Percentiles rank a stretch among this genome's conserved stretches.
Evolutionary conservation across 2,113 vertebrate genomes (phyloP).

Genomic region (Xyliphius kryptos): DNA sequence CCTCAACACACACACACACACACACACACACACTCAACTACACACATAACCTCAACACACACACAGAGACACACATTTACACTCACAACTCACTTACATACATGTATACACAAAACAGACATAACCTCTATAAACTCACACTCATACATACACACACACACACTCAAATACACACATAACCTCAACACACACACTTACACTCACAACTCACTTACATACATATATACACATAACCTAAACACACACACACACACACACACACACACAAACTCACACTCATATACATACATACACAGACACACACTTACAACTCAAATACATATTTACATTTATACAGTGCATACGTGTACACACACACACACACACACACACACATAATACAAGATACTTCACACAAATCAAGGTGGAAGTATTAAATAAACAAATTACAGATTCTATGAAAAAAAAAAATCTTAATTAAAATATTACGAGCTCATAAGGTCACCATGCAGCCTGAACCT

Average conservation of each 20-base stretch:
- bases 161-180: slow-evolving; percentile 5
- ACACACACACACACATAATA: slow-evolving; percentile 31
- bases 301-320: background rate
- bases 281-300: slow-evolving; percentile 27
- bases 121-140: slow-evolving; percentile 9
- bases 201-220: background rate
- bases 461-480: too few relatives aligned
- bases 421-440: too few relatives aligned
- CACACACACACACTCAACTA: slow-evolving; percentile 22
- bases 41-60: slow-evolving; percentile 15
- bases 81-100: background rate
- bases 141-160: slow-evolving; percentile 51
- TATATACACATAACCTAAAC: too few relatives aligned
- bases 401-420: too few relatives aligned
- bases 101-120: too few relatives aligned
- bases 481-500: too few relatives aligned
- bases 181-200: slow-evolving; percentile 20
- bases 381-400: too few relatives aligned
- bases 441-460: too few relatives aligned
- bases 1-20: too few relatives aligned
- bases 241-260: slow-evolving; percentile 30
- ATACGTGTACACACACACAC: background rate
- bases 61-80: too few relatives aligned
- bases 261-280: background rate
- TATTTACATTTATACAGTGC: background rate